These are phyloP conservation scores for Polymixis lichenea DNA, from an alignment of 2,888 invertebrate species.

Conservation along the genomic window DNA sequence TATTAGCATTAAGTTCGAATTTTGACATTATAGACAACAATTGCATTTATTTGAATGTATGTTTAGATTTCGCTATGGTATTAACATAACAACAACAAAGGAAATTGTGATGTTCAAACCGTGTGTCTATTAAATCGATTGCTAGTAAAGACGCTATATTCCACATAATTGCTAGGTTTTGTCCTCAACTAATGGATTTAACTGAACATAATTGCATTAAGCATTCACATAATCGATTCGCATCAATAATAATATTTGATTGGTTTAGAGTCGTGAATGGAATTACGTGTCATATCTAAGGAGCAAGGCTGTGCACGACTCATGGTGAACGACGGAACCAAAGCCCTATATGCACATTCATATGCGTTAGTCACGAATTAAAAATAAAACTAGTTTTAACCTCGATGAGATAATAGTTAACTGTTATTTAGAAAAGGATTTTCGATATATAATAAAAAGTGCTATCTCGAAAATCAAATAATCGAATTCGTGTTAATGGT, in stretches of 20 bases:
- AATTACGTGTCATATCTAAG: conserved; percentile 71
- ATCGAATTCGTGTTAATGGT: conserved; percentile 44
- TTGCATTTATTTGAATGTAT: no score
- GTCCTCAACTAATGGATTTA: conserved; percentile 69
- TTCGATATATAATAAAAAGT: conserved; percentile 53
- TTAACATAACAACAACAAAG: conserved; percentile 40
- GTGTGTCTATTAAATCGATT: conserved; percentile 49
- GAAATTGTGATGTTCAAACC: conserved; percentile 50
- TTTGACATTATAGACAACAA: no score
- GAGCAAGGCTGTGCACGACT: conserved; percentile 75
- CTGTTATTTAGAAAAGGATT: conserved; percentile 37
- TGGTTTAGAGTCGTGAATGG: conserved; percentile 70
- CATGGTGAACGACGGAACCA: conserved; percentile 65
- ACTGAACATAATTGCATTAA: conserved; percentile 69
- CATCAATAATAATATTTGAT: conserved; percentile 69
- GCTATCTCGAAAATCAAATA: conserved; percentile 51
- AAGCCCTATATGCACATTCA: conserved; percentile 62
- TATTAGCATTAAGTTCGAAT: no score
- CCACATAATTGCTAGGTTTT: conserved; percentile 58
- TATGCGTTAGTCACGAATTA: conserved; percentile 67
- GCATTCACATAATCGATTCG: conserved; percentile 66
- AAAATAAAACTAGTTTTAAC: conserved; percentile 66
- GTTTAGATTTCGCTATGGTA: conserved; percentile 3
- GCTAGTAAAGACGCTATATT: conserved; percentile 55
- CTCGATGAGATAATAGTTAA: conserved; percentile 64